Conservation (phyloP, 92 coral and sea anemone species). For the Epizoanthus scotinus region DNA sequence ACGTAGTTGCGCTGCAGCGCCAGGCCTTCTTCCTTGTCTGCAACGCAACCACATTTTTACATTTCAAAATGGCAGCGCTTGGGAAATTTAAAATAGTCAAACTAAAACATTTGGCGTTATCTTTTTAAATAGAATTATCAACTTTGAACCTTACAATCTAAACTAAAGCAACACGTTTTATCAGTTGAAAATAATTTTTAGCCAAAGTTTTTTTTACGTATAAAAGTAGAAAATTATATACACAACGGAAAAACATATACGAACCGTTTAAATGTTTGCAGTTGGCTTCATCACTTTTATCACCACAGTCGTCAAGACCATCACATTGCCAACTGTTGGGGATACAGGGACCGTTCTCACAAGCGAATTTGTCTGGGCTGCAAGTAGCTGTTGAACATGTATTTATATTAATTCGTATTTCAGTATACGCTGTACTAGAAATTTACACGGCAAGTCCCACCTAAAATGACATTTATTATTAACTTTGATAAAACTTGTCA, state of each 20-base stretch:
- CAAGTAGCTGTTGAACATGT: conserved; percentile 32
- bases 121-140: too few relatives aligned
- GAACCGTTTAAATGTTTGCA: conserved; percentile 34
- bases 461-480: too few relatives aligned
- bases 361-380: conserved; percentile 42
- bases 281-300: conserved; percentile 54
- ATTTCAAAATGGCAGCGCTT: background rate
- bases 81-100: background rate
- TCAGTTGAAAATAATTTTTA: too few relatives aligned
- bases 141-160: too few relatives aligned
- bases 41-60: background rate
- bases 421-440: background rate
- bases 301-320: conserved; percentile 57
- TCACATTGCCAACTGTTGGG: conserved; percentile 63
- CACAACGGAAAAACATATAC: background rate
- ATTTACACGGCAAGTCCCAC: background rate
- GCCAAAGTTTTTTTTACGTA: too few relatives aligned
- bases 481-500: too few relatives aligned
- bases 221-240: background rate
- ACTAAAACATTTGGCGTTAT: too few relatives aligned
- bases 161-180: too few relatives aligned
- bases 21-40: too few relatives aligned
- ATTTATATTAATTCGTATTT: background rate
- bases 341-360: conserved; percentile 61
- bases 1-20: background rate